Evolutionary conservation across 2,113 vertebrate genomes (phyloP), one percentile per base, ranked within the genome.

Genomic region (Takifugu flavidus): DNA sequence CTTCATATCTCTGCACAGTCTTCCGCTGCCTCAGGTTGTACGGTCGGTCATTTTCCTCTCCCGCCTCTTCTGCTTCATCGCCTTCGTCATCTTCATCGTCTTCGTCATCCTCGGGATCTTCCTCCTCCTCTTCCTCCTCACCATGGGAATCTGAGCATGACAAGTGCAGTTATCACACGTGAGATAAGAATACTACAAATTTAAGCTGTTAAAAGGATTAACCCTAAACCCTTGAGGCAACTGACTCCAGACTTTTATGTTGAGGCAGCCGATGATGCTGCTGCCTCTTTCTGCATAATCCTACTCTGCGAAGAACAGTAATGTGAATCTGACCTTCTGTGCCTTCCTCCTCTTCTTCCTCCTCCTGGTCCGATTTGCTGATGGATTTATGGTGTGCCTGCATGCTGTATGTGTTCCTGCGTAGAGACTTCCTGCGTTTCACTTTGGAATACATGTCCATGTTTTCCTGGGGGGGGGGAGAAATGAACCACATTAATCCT

Each of bases 391-490:
- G 95, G 83, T 98, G 96, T 49, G 94, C 89, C 49, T 96, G 95
- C 82, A 98, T 94, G 49, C 92, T 95, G 58, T 94, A 99, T 46
- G 93, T 93, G 70, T 93, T 95, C 87, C 96, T 94, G 64, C 96
- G 92, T 87, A 98, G 77, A 4, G 96, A 94, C 74, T 98, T 98
- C 82, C 97, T 92, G 14, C 96, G 94, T 85, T 99, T 99, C 59
- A 99, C 97, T 76, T 96, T 92, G 59, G 97, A 99, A 86, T 99
- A 99, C 97, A 99, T 99, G 87, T 99, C 97, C 94, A 98, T 98
- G 87, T 96, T 99, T 92, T 99, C 97, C 97, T 99, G 62, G 13
- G 75, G 72, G 53, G 62, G 75, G 74, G 53, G 62, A 7, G 62
- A 3, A 42, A 11, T 31, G 29, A 31, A 31, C 29, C 1, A 31